Evolutionary conservation across 2,113 vertebrate species (phyloP), one percentile per base, ranked within the genome.

Genomic region (Eira barbara): DNA sequence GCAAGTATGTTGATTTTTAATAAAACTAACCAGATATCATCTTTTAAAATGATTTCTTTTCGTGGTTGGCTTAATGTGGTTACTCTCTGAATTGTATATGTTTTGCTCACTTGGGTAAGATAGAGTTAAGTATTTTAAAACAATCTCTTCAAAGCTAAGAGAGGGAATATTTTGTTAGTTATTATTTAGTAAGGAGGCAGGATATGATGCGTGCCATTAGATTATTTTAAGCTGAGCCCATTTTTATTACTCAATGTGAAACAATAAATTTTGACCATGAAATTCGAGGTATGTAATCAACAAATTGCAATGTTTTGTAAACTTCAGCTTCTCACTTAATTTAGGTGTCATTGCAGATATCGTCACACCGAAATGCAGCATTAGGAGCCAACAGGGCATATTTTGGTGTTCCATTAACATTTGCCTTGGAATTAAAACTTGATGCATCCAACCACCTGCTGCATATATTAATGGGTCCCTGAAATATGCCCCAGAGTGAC

Each of bases 401-500:
- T 98, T 98, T 95, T 97, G 98, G 89, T 65, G 49, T 92, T 96
- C 91, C 87, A 49, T 96, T 98, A 98, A 97, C 83, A 92, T 97
- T 92, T 98, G 59, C 52, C 85, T 94, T 84, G 61, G 82, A 97
- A 98, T 98, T 97, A 95, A 97, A 98, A 89, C 47, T 76, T 97
- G 97, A 94, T 92, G 71, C 80, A 86, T 90, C 96, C 95, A 97
- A 71, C 84, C 73, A 97, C 97, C 29, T 27, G 90, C 97, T 89
- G 61, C 12, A 0, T 94, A 76, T 98, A 98, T 97, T 98, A 98
- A 98, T 97, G 93, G 97, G 97, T 96, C 95, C 97, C 97, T 98
- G 98, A 98, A 98, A 98, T 85, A 94, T 81, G 61, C 97, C 97
- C 96, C 91, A 97, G 97, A 98, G 98, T 98, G 93, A 97, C 93